Base-by-base conservation (phyloP, 2,888 invertebrate genomes). In the Zele albiditarsus region DNA sequence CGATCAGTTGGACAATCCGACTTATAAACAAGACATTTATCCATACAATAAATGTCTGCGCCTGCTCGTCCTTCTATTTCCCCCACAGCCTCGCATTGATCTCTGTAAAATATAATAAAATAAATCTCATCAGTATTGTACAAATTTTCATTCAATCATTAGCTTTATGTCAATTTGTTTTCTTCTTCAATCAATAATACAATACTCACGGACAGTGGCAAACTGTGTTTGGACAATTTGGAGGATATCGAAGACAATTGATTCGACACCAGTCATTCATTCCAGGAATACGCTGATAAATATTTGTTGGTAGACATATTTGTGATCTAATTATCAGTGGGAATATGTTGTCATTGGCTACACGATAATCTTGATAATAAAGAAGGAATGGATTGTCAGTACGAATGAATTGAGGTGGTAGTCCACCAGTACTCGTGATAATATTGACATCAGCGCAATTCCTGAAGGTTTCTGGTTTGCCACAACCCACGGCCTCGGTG, bases 401-500 rank as follows among this genome's bases (percentile, higher is more conserved):
- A 5, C 91, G 91, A 31, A 93, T 92, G 86, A 95, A 95, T 79
- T 93, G 90, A 14, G 95, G 95, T 16, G 90, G 91, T 3, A 94
- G 92, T 71, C 94, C 94, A 3, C 94, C 95, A 2, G 95, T 94
- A 87, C 94, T 96, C 38, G 95, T 95, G 8, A 94, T 91, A 80
- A 97, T 94, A 73, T 93, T 93, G 74, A 97, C 93, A 87, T 97
- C 97, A 0, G 97, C 97, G 86, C 97, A 97, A 88, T 97, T 97
- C 77, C 96, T 91, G 90, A 97, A 97, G 0, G 96, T 96, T 90
- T 97, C 97, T 10, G 97, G 95, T 79, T 93, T 92, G n/a, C 97
- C 97, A 85, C 97, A 97, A 1, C 97, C 97, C 0, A 96, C 94
- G 0, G 95, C 95, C 85, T 96, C 95, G 0, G 96, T 96, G 60